phyloP scores from a whole-genome alignment of 2,797 vertebrate genomes.

The Hoplostethus mediterraneus region DNA sequence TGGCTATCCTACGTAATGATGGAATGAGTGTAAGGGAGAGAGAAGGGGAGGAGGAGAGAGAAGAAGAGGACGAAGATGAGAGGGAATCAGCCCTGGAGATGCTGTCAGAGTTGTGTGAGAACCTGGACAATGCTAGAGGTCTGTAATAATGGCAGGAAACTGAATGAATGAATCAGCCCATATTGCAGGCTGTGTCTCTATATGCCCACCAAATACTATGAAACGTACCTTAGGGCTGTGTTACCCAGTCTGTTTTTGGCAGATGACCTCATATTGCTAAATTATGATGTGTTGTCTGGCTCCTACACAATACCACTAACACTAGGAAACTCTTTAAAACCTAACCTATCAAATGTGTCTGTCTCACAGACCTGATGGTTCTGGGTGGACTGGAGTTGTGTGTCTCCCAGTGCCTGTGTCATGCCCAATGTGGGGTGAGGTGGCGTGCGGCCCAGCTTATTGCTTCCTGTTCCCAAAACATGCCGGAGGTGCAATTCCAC shows the following conservation, averaged over 20 bases:
- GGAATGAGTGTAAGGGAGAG: constrained; percentile 31
- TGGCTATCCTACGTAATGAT: constrained; percentile 76
- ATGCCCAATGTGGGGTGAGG: constrained; percentile 84
- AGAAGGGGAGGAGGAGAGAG: constrained; percentile 68
- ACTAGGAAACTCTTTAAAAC: no score
- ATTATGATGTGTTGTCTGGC: no score
- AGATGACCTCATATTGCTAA: neutral
- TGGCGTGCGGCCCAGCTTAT: constrained; percentile 91
- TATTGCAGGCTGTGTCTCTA: neutral
- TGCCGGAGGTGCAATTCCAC: constrained; percentile 89
- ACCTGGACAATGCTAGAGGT: constrained; percentile 86
- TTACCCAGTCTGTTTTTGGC: neutral
- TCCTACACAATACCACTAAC: no score
- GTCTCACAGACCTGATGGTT: constrained; percentile 88
- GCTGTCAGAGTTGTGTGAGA: constrained; percentile 89
- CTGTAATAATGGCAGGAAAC: constrained; percentile 35
- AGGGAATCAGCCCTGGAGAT: constrained; percentile 84
- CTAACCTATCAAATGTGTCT: neutral
- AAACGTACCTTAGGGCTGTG: neutral
- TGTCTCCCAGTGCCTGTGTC: constrained; percentile 84
- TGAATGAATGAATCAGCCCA: neutral
- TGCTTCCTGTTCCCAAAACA: constrained; percentile 91
- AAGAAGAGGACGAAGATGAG: constrained; percentile 74
- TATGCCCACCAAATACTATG: neutral
- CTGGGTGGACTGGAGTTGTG: constrained; percentile 91